Conservation (phyloP, 2,797 vertebrate species). For the Pangasius sanitwongsei region DNA sequence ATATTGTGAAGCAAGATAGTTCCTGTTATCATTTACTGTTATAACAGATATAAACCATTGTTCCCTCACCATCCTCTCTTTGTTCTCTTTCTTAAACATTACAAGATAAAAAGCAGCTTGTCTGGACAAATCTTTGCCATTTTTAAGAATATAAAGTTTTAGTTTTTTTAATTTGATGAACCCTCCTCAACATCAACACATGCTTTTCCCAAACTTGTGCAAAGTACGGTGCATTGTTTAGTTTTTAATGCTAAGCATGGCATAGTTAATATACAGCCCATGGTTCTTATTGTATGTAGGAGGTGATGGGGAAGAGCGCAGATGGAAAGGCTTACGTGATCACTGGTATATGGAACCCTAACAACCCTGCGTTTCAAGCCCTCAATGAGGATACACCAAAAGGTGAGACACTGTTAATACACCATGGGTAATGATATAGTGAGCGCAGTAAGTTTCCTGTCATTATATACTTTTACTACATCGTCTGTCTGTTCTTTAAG, state of each 20-base stretch:
- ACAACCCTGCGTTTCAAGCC: slow-evolving; percentile 82
- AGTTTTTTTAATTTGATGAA: background rate
- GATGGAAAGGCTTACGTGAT: slow-evolving; percentile 94
- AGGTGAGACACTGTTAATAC: slow-evolving; percentile 73
- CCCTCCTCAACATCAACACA: background rate
- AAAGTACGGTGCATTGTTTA: background rate
- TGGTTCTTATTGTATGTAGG: slow-evolving; percentile 70
- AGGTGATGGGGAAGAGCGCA: slow-evolving; percentile 93
- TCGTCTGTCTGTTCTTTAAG: background rate
- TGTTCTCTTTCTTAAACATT: background rate
- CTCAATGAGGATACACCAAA: slow-evolving; percentile 98
- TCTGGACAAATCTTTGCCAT: background rate
- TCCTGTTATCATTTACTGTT: background rate
- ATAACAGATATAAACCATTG: background rate
- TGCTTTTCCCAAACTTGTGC: background rate
- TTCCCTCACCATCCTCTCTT: background rate
- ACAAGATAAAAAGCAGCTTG: background rate
- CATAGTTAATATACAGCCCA: background rate
- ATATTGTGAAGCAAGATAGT: background rate
- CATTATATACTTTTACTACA: background rate
- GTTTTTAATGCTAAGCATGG: background rate
- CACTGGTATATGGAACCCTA: slow-evolving; percentile 95
- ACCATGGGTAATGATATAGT: background rate
- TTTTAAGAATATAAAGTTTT: background rate
- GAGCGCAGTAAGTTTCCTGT: no score